These are phyloP conservation scores for Saccopteryx bilineata DNA, from an alignment of 2,113 vertebrate species.

Conservation along the genomic window DNA sequence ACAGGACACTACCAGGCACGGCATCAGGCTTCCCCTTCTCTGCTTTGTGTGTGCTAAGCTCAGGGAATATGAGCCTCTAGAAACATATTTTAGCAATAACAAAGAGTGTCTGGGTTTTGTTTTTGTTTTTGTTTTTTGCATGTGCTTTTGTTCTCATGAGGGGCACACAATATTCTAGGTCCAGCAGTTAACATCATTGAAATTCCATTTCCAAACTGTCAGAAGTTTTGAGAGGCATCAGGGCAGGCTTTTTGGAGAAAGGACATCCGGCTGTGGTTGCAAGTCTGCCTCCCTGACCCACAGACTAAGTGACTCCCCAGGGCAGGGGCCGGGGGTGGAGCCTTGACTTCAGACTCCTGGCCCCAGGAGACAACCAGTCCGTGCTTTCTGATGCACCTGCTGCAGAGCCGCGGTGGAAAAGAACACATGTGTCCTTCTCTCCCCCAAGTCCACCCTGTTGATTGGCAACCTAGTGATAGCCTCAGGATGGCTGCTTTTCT, in stretches of 20 bases:
- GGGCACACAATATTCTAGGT: not conserved
- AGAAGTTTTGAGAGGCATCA: not conserved
- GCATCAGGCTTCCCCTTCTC: not conserved
- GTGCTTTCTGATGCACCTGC: not conserved
- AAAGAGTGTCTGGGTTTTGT: not conserved
- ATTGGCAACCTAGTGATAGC: not conserved
- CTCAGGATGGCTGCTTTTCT: not conserved
- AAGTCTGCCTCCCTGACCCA: not conserved
- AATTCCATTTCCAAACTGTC: not conserved
- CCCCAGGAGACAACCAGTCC: not conserved
- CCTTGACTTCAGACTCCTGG: not conserved
- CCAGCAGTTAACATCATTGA: not conserved
- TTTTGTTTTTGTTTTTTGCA: no score
- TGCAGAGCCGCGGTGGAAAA: not conserved
- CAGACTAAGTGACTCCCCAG: not conserved
- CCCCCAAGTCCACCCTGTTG: not conserved
- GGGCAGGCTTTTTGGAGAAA: not conserved
- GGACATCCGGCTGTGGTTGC: not conserved
- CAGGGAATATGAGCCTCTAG: not conserved
- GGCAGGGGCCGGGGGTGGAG: not conserved
- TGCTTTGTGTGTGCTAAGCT: not conserved
- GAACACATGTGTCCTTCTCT: not conserved
- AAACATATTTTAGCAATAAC: not conserved
- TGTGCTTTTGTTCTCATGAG: not conserved
- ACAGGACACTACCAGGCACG: not conserved